Conservation (phyloP, 2,113 vertebrate species). For the Synodontis membranacea region DNA sequence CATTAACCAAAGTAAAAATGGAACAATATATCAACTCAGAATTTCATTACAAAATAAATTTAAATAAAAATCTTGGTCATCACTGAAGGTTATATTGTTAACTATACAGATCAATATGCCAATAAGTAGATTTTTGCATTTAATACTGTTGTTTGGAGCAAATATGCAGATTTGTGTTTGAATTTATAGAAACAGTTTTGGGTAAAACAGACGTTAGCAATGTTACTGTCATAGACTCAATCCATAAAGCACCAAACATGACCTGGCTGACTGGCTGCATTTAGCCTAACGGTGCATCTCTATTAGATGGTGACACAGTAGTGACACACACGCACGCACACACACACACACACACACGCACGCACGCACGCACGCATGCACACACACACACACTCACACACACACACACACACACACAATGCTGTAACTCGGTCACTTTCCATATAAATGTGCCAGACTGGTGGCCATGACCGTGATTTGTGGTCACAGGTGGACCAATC, state of each 20-base stretch:
- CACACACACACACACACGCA: no score
- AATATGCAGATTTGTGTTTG: neutral
- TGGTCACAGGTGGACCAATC: constrained; percentile 21
- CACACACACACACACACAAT: neutral
- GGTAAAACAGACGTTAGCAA: neutral
- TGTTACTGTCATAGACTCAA: neutral
- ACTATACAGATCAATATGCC: neutral
- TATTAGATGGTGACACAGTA: neutral
- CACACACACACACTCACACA: neutral
- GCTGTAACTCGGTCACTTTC: neutral
- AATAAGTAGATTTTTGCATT: neutral
- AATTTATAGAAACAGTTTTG: neutral
- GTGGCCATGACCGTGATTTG: neutral
- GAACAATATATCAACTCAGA: no score
- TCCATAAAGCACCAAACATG: neutral
- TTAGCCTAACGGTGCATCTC: neutral
- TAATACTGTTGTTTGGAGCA: neutral
- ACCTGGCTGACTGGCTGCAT: neutral
- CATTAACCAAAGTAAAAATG: no score
- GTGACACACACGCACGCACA: neutral
- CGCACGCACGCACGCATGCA: neutral
- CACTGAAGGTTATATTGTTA: neutral
- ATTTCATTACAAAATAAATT: no score
- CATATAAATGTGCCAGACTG: neutral
- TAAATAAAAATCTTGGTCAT: no score